A percentile compares a stretch with the other conserved stretches of the same genome.
These are phyloP conservation scores for Diabrotica balteata DNA, from an alignment of 2,888 invertebrate genomes.

Conservation along the genomic window DNA sequence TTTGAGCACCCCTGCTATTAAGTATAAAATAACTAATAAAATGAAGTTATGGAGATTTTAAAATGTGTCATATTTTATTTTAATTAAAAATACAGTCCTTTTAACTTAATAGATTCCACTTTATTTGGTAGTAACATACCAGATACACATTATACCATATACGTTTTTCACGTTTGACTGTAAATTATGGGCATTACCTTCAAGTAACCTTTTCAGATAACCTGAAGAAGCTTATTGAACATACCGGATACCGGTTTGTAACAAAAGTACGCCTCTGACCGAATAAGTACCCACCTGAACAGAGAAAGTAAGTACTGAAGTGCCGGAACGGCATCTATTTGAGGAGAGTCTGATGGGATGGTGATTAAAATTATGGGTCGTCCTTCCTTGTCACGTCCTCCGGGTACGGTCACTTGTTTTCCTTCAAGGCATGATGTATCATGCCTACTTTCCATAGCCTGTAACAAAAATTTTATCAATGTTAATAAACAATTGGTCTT, in stretches of 20 bases:
- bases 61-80: no score
- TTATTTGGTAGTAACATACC: no score
- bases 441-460: conserved; percentile 66
- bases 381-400: conserved; percentile 71
- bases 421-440: conserved; percentile 61
- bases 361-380: conserved; percentile 69
- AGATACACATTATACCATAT: no score
- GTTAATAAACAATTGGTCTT: no score
- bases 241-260: not conserved
- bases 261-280: conserved; percentile 6
- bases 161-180: no score
- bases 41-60: no score
- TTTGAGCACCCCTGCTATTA: no score
- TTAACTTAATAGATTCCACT: no score
- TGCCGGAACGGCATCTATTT: conserved; percentile 57
- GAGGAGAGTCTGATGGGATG: conserved; percentile 66
- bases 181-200: no score
- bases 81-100: no score
- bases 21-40: no score
- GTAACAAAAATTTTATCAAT: not conserved
- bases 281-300: conserved; percentile 62
- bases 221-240: not conserved
- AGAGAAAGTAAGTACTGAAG: conserved; percentile 64
- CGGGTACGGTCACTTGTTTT: conserved; percentile 69
- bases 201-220: not conserved